phyloP scores from a whole-genome alignment of 2,113 vertebrate species.

The human region DNA sequence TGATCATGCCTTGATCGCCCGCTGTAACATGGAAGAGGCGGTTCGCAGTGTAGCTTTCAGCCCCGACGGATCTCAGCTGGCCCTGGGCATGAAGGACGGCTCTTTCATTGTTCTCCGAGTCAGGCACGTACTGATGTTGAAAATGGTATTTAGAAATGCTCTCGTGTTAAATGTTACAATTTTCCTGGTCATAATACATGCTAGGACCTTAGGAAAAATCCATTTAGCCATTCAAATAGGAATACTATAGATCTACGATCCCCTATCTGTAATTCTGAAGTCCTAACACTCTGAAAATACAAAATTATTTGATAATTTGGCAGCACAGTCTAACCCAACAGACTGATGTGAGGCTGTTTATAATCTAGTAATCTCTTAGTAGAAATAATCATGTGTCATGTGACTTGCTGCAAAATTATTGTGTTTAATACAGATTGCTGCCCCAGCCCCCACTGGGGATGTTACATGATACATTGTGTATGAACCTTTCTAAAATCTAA shows the following conservation, averaged over 20 bases:
- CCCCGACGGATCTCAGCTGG: slow-evolving; percentile 95
- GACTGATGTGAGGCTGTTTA: not conserved
- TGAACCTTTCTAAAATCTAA: not conserved
- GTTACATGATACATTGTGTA: not conserved
- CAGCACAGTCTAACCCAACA: not conserved
- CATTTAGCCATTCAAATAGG: not conserved
- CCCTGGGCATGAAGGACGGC: slow-evolving; percentile 98
- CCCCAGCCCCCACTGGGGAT: not conserved
- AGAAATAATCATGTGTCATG: not conserved
- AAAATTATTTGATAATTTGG: not conserved
- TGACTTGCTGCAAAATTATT: slow-evolving; percentile 5
- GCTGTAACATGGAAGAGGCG: slow-evolving; percentile 97
- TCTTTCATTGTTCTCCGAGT: slow-evolving; percentile 98
- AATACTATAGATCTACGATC: not conserved
- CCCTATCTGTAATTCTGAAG: not conserved
- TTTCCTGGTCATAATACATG: not conserved
- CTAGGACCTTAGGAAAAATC: not conserved
- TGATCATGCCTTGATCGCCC: slow-evolving; percentile 95
- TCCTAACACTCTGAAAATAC: not conserved
- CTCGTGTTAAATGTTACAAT: not conserved
- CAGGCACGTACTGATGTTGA: slow-evolving; percentile 82
- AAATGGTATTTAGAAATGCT: not conserved
- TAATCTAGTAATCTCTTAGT: not conserved
- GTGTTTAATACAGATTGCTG: not conserved
- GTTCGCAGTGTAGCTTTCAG: slow-evolving; percentile 95